phyloP scores from a whole-genome alignment of 2,113 vertebrate genomes.

The Trichomycterus rosablanca region DNA sequence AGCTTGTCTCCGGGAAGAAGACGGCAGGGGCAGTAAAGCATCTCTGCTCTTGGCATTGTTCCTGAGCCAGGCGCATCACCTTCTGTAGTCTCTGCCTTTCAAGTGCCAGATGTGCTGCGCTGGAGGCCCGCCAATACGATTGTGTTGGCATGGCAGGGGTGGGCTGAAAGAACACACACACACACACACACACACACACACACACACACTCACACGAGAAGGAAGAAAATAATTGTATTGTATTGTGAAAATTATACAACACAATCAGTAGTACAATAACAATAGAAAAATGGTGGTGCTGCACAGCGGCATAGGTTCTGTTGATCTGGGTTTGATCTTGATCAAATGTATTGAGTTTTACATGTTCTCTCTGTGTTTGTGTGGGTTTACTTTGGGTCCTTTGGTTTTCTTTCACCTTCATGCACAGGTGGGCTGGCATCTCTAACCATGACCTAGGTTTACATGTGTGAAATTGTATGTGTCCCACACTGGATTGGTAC shows the following conservation, averaged over 20 bases:
- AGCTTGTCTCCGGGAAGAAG: slow-evolving; percentile 17
- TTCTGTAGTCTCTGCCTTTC: slow-evolving; percentile 54
- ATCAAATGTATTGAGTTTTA: too few relatives aligned
- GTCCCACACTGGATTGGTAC: too few relatives aligned
- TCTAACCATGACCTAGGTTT: too few relatives aligned
- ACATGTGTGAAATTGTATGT: too few relatives aligned
- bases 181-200: slow-evolving; percentile 3
- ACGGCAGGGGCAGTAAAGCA: slow-evolving; percentile 5
- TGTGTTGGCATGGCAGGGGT: slow-evolving; percentile 43
- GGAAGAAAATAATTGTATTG: neutral
- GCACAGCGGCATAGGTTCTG: too few relatives aligned
- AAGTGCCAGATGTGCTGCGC: slow-evolving; percentile 57
- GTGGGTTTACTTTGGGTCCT: too few relatives aligned
- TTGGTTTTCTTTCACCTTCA: too few relatives aligned
- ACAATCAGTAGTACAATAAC: neutral
- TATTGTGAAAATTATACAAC: neutral
- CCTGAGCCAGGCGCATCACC: slow-evolving; percentile 48
- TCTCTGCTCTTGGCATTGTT: slow-evolving; percentile 46
- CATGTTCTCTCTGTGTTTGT: too few relatives aligned
- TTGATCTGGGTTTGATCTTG: too few relatives aligned
- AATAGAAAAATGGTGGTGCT: too few relatives aligned
- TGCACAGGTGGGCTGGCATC: too few relatives aligned
- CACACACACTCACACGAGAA: too few relatives aligned
- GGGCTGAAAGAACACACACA: slow-evolving; percentile 14
- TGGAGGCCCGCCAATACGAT: slow-evolving; percentile 45